Evolutionary conservation across 2,113 vertebrate species (phyloP).

Genomic region (Amia ocellicauda): DNA sequence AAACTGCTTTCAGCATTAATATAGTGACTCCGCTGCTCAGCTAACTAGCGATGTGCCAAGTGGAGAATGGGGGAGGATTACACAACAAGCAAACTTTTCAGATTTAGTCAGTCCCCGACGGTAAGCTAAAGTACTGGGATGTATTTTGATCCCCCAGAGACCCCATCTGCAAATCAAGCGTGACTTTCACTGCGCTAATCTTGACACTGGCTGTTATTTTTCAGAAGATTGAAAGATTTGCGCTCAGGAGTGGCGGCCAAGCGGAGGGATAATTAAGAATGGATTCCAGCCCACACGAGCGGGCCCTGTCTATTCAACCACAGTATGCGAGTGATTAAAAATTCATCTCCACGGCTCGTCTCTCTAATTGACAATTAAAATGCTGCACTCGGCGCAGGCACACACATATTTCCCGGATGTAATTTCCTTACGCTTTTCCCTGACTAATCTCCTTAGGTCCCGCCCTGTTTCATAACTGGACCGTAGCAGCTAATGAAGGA

Average conservation of each 20-base stretch:
- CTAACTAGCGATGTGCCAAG: too few relatives aligned
- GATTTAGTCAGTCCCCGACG: too few relatives aligned
- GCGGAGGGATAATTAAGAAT: not conserved
- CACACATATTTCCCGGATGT: not conserved
- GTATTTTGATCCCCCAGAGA: too few relatives aligned
- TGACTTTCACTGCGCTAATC: too few relatives aligned
- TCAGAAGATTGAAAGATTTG: not conserved
- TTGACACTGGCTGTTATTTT: too few relatives aligned
- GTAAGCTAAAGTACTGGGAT: too few relatives aligned
- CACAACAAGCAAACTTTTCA: too few relatives aligned
- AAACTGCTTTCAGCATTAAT: too few relatives aligned
- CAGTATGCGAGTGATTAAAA: slow-evolving; percentile 2
- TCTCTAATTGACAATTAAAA: slow-evolving; percentile 5
- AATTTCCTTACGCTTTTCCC: not conserved
- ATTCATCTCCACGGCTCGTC: not conserved
- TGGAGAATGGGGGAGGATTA: too few relatives aligned
- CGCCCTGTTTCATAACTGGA: not conserved
- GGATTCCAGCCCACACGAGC: not conserved
- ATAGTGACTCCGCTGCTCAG: too few relatives aligned
- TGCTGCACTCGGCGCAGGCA: not conserved
- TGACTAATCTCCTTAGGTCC: not conserved
- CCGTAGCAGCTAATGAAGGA: not conserved
- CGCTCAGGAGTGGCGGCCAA: not conserved
- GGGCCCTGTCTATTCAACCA: not conserved
- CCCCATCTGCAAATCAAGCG: too few relatives aligned